Evolutionary conservation across 2,888 invertebrate genomes (phyloP), one percentile per base, ranked within the genome.

Genomic region (Pilophorus perplexus): DNA sequence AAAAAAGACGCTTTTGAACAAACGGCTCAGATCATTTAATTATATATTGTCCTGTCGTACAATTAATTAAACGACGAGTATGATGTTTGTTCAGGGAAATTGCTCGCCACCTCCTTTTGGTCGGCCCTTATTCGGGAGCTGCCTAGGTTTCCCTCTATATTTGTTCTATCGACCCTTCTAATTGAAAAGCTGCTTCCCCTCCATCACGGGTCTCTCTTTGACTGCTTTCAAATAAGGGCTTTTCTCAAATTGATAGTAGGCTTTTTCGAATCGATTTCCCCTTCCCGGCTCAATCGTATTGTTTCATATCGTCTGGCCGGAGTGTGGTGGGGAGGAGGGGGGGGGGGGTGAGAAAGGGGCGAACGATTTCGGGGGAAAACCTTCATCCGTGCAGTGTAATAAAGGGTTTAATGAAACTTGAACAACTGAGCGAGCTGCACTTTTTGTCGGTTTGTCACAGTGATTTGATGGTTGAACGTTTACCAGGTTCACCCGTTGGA

Each of bases 151-250:
- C 64, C 54, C 62, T 62, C 62, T 65, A 54, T 65, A 65, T 65
- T 65, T 65, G 64, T 54, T 65, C 54, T 65, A 65, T 54, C 64
- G 64, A 65, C 64, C 64, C 52, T 54, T 65, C 54, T 65, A 65
- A 65, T 65, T 54, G 64, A 54, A 65, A 65, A 65, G 64, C 52
- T 52, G 54, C 25, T 25, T 25, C 22, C 25, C 52, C 27, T 25
- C 12, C 52, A 25, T 18, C 5, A 18, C 48, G 28, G 12, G 8
- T 28, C 23, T 25, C 52, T 52, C 52, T 52, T 52, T 52, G 52
- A 52, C 52, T 52, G 52, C 28, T 52, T 52, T 52, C 52, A 52
- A 52, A 27, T 52, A 52, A 52, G 52, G 28, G 25, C 52, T 52
- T 52, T 52, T 52, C 52, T 52, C 52, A 52, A 52, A 52, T 52